phyloP scores from a whole-genome alignment of 2,888 invertebrate genomes.

The Patella pellucida region DNA sequence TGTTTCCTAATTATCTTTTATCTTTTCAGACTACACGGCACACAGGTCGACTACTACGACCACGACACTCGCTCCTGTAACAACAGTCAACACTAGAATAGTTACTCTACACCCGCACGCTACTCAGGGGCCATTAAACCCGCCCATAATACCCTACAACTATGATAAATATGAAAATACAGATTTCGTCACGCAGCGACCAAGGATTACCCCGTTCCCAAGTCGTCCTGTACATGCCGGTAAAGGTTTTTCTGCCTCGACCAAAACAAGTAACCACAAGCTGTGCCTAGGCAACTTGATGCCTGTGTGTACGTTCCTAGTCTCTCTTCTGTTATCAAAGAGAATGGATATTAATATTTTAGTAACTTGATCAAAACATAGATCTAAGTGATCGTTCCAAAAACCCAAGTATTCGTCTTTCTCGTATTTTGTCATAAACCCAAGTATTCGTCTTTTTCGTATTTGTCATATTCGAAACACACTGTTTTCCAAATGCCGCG shows the following conservation, averaged over 20 bases:
- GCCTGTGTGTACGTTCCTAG: slow-evolving; percentile 5
- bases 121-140: not conserved
- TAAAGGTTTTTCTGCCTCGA: slow-evolving; percentile 7
- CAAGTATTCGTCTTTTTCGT: too few relatives aligned
- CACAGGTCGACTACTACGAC: not conserved
- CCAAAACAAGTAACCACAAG: not conserved
- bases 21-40: not conserved
- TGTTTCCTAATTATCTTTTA: not conserved
- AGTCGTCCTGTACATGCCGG: slow-evolving; percentile 10
- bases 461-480: too few relatives aligned
- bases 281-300: slow-evolving; percentile 2
- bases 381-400: too few relatives aligned
- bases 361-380: too few relatives aligned
- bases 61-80: not conserved
- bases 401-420: too few relatives aligned
- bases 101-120: not conserved
- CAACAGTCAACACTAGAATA: not conserved
- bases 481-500: too few relatives aligned
- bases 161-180: slow-evolving; percentile 8
- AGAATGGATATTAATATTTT: not conserved
- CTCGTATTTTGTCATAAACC: too few relatives aligned
- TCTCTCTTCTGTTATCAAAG: not conserved
- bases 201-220: not conserved
- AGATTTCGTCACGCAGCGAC: not conserved
- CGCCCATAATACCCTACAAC: not conserved